Evolutionary conservation across 2,888 invertebrate genomes (phyloP), one percentile per base, ranked within the genome.

Genomic region (Drosophila ezoana): DNA sequence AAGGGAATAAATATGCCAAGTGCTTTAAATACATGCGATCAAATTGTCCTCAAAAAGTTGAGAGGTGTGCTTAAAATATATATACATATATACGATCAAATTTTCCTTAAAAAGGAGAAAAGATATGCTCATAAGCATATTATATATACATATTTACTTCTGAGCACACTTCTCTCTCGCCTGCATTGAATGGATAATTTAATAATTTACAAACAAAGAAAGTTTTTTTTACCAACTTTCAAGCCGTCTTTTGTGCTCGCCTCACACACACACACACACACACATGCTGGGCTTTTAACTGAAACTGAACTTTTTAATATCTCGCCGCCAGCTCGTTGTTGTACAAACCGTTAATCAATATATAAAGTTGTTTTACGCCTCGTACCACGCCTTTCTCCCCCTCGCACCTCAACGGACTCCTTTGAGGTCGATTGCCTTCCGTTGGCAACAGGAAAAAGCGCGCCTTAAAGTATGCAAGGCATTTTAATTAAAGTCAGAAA

Each of bases 401-500:
- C 18, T 18, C 18, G 18, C 45, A 35, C 45, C 45, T n/a, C 23
- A n/a, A 23, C 35, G 18, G 60, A 23, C 43, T 43, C 38, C 63
- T 63, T 56, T 71, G 76, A 63, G 74, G 75, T 65, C 52, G 65
- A 75, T 65, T 75, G 71, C 74, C 74, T 48, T 51, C 51, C 40
- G 52, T 14, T n/a, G 40, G 48, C 33, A n/a, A 28, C 37, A 28
- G 37, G 32, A 32, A 10, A 56, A 51, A 32, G 59, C 48, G 61
- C 61, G 80, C 76, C 73, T 82, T 72, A 73, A 83, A 83, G 78
- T 74, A 85, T 83, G 73, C 80, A 70, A 67, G 66, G 76, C 68
- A 85, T 82, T 85, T 85, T 85, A 85, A 83, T 83, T 85, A 80
- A 85, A 85, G 78, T 58, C 61, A 45, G 10, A 43, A n/a, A 44